Percentiles rank a stretch among this genome's conserved stretches.
These are phyloP conservation scores for Campoplex capitator DNA, from an alignment of 2,888 invertebrate species.

Conservation along the genomic window DNA sequence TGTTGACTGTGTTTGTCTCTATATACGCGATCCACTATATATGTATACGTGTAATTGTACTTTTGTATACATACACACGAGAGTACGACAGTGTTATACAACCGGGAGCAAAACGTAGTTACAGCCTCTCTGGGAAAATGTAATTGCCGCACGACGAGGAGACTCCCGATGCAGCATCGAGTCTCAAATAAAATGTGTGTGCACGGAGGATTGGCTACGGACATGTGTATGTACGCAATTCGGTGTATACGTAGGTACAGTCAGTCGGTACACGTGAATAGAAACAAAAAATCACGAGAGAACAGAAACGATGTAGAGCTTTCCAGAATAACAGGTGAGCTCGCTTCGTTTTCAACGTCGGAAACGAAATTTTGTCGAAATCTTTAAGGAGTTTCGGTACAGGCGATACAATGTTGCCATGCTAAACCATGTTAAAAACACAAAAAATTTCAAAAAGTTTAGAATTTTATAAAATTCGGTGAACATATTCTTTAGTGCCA, in stretches of 20 bases:
- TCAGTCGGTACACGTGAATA: background rate
- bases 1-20: constrained; percentile 29
- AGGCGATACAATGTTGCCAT: no score
- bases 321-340: no score
- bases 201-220: background rate
- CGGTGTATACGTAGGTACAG: background rate
- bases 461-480: no score
- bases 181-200: constrained; percentile 26
- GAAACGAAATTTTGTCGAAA: no score
- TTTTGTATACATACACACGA: constrained; percentile 17
- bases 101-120: constrained; percentile 47
- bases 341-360: no score
- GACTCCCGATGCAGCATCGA: constrained; percentile 17
- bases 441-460: no score
- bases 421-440: no score
- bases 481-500: no score
- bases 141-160: background rate
- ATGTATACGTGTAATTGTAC: constrained; percentile 8
- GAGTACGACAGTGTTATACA: constrained; percentile 49
- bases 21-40: constrained; percentile 5
- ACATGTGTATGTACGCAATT: background rate
- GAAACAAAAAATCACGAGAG: constrained; percentile 1
- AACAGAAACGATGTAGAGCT: background rate
- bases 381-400: no score
- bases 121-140: constrained; percentile 63